Percentiles rank a stretch among this genome's conserved stretches.
These are phyloP conservation scores for Megaceryle maxima DNA, from an alignment of 2,113 vertebrate genomes.

Conservation along the genomic window DNA sequence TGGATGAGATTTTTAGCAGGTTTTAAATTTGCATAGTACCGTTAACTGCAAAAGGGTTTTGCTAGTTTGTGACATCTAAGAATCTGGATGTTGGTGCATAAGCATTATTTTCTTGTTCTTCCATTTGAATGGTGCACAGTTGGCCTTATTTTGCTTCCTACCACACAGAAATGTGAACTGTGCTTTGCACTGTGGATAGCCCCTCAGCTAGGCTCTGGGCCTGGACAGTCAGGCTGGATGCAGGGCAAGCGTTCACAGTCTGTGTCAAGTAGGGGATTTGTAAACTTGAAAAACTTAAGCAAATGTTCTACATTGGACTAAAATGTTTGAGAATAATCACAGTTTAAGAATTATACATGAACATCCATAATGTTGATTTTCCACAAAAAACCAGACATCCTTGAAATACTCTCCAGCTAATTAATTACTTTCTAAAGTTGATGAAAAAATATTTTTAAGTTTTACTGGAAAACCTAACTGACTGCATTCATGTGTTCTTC, in stretches of 20 bases:
- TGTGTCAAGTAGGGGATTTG: background rate
- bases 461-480: background rate
- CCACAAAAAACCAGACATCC: background rate
- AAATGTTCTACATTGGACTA: background rate
- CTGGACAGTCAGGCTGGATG: background rate
- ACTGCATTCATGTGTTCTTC: background rate
- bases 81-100: background rate
- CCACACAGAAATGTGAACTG: rapidly evolving
- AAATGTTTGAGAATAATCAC: background rate
- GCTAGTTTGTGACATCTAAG: background rate
- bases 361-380: background rate
- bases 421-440: background rate
- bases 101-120: background rate
- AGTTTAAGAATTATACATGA: background rate
- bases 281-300: background rate
- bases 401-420: background rate
- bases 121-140: background rate
- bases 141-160: background rate
- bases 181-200: background rate
- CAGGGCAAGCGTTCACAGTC: background rate
- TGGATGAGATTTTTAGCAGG: background rate
- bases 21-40: background rate
- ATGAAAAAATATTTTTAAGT: background rate
- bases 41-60: background rate
- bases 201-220: background rate